Percentiles rank a stretch among this genome's conserved stretches.
phyloP scores from a whole-genome alignment of 37 sponge, comb jelly and placozoan genomes.

The Petrosia ficiformis region DNA sequence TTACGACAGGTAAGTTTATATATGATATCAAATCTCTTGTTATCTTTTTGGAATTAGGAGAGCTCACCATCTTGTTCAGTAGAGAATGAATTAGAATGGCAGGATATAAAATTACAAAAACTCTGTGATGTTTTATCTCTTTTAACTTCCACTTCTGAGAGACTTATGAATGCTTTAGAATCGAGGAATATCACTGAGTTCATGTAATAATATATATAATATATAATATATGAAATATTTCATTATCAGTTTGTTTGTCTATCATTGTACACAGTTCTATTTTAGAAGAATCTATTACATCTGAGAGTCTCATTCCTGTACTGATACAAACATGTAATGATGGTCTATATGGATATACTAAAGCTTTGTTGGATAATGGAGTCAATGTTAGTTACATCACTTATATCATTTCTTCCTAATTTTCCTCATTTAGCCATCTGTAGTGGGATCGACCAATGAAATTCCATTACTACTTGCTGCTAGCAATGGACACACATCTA shows the following conservation, averaged over 20 bases:
- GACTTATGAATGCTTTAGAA: conserved; percentile 45
- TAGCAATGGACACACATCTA: conserved; percentile 25
- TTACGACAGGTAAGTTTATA: conserved; percentile 38
- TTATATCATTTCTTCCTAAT: background rate
- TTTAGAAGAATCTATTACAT: background rate
- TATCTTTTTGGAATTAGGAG: conserved; percentile 22
- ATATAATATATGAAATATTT: background rate
- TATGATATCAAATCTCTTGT: background rate
- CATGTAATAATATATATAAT: conserved; percentile 13
- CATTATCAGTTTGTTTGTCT: conserved; percentile 13
- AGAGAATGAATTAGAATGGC: conserved; percentile 32
- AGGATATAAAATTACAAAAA: conserved; percentile 7
- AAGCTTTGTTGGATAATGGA: conserved; percentile 41
- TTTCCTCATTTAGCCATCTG: conserved; percentile 16
- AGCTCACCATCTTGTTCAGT: conserved; percentile 36
- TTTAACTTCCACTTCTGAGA: conserved; percentile 55
- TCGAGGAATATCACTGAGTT: conserved; percentile 40
- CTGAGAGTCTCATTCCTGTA: conserved; percentile 15
- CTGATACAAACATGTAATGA: conserved; percentile 40
- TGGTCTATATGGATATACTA: conserved; percentile 40
- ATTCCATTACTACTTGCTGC: conserved; percentile 63
- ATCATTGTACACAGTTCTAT: background rate
- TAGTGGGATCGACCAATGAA: conserved; percentile 34
- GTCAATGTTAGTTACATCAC: conserved; percentile 27
- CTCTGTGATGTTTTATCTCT: conserved; percentile 19